phyloP scores from a whole-genome alignment of 2,797 vertebrate species.

The Cheirogaleus major region DNA sequence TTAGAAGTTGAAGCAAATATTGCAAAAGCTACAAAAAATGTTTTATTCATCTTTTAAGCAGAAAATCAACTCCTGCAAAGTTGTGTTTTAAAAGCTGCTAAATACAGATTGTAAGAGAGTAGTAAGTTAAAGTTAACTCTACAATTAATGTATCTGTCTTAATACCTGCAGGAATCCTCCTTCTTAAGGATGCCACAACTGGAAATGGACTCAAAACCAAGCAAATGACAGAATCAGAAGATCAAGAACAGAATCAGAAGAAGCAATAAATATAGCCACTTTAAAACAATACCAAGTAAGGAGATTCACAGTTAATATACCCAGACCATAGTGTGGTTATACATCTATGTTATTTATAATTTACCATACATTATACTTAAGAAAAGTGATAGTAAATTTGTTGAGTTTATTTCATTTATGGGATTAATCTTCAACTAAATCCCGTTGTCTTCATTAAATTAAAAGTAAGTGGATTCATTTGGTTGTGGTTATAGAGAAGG shows the following conservation, averaged over 20 bases:
- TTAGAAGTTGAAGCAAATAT: neutral
- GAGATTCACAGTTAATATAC: neutral
- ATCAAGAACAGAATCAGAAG: neutral
- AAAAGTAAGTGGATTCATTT: neutral
- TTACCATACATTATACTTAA: neutral
- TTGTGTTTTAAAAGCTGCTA: neutral
- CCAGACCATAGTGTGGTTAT: neutral
- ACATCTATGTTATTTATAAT: neutral
- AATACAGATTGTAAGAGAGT: neutral
- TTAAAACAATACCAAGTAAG: neutral
- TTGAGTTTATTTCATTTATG: neutral
- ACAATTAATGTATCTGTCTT: neutral
- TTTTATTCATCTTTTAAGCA: neutral
- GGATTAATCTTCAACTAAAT: neutral
- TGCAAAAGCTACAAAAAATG: neutral
- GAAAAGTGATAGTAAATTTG: neutral
- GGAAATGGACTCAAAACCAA: neutral
- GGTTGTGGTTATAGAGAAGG: neutral
- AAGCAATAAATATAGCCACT: neutral
- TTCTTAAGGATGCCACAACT: neutral
- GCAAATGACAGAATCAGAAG: neutral
- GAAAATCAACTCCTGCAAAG: neutral
- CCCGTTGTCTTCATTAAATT: neutral
- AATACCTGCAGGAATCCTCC: neutral
- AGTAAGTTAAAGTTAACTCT: neutral